A percentile compares a stretch with the other conserved stretches of the same genome.
These are phyloP conservation scores for Caenorhabditis sp. DNA, from an alignment of 2,888 invertebrate species.

Conservation along the genomic window DNA sequence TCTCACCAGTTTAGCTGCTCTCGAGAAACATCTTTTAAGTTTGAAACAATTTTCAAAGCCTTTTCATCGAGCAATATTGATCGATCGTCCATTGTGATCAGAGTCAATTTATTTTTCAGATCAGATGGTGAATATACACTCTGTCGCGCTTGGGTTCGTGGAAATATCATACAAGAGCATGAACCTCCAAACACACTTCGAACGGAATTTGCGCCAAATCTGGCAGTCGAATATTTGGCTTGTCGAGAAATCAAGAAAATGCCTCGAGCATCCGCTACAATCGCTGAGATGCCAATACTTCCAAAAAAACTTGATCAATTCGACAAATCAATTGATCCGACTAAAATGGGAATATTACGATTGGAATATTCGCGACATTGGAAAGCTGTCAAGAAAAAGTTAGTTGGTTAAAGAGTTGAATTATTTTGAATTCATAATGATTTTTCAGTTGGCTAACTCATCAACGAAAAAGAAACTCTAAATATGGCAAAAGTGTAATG, in stretches of 20 bases:
- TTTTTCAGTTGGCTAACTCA: slow-evolving; percentile 31
- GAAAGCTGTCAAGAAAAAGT: slow-evolving; percentile 59
- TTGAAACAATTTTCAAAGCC: too few relatives aligned
- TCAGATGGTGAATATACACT: slow-evolving; percentile 59
- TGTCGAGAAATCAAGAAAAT: slow-evolving; percentile 55
- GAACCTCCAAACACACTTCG: slow-evolving; percentile 10
- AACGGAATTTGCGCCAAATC: slow-evolving; percentile 32
- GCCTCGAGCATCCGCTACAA: slow-evolving; percentile 44
- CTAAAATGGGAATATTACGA: slow-evolving; percentile 25
- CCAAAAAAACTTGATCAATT: slow-evolving; percentile 20
- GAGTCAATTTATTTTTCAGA: neutral
- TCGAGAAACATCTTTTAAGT: too few relatives aligned
- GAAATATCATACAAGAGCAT: slow-evolving; percentile 41
- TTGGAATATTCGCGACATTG: slow-evolving; percentile 56
- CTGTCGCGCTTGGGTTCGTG: slow-evolving; percentile 65
- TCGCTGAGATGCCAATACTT: slow-evolving; percentile 30
- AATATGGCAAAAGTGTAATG: slow-evolving; percentile 12
- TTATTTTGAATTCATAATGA: slow-evolving; percentile 1
- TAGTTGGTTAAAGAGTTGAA: too few relatives aligned
- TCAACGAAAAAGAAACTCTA: slow-evolving; percentile 11
- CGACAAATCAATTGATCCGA: slow-evolving; percentile 10
- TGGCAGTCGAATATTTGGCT: slow-evolving; percentile 51
- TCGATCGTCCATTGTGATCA: neutral
- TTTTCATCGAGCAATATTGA: neutral
- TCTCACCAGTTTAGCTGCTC: too few relatives aligned